Conservation (phyloP, 2,888 invertebrate genomes). For the Encarsia formosa region DNA sequence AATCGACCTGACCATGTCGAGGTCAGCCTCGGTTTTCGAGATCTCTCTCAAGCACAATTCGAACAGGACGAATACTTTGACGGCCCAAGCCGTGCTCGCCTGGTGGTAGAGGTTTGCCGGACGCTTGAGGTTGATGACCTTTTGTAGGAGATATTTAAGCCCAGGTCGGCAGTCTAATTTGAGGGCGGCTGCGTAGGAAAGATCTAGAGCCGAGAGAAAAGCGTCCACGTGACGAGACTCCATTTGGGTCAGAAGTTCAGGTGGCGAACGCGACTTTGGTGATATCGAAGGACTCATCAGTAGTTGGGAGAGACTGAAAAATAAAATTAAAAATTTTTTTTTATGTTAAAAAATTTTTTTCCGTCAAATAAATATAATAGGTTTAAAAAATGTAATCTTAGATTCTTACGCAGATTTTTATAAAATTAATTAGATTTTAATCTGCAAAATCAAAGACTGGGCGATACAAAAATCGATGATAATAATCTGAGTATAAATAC, state of each 20-base stretch:
- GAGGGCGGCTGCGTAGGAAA: conserved; percentile 76
- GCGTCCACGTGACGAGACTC: conserved; percentile 64
- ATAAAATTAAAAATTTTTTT: conserved; percentile 22
- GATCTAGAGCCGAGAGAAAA: conserved; percentile 72
- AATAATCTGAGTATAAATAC: no score
- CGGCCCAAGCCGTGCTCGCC: conserved; percentile 87
- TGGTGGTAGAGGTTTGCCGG: conserved; percentile 90
- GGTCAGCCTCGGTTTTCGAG: conserved; percentile 36
- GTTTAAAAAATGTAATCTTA: no score
- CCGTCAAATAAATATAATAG: no score
- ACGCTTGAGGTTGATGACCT: conserved; percentile 80
- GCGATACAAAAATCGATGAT: no score
- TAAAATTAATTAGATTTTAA: no score
- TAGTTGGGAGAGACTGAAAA: conserved; percentile 49
- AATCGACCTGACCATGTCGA: conserved; percentile 40
- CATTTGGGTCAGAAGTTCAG: conserved; percentile 48
- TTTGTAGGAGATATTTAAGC: conserved; percentile 88
- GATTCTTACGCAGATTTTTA: no score
- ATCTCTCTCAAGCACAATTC: conserved; percentile 78
- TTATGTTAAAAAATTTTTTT: no score
- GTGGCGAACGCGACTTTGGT: conserved; percentile 30
- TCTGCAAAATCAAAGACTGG: no score
- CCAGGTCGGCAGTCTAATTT: conserved; percentile 90
- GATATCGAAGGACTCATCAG: conserved; percentile 43
- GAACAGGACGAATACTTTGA: conserved; percentile 80